These are phyloP conservation scores for Psilopsiagon aurifrons DNA, from an alignment of 2,113 vertebrate genomes.

Conservation along the genomic window DNA sequence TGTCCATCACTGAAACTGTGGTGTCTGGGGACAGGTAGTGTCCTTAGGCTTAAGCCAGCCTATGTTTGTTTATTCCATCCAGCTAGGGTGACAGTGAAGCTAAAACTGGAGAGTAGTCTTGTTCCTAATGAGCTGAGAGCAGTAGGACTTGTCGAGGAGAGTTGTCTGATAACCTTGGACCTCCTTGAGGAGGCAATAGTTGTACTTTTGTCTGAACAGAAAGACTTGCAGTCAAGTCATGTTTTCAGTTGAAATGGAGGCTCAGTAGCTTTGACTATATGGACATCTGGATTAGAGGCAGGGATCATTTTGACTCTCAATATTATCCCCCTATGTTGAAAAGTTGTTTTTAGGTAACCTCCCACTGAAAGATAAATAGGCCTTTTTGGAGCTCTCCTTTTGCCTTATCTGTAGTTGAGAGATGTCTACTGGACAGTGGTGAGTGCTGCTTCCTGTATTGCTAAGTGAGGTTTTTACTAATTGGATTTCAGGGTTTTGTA, in stretches of 20 bases:
- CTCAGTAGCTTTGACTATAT: background rate
- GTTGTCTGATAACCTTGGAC: background rate
- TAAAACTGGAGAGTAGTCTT: background rate
- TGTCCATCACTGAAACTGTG: background rate
- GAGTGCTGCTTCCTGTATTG: background rate
- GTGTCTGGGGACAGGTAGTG: background rate
- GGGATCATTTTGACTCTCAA: background rate
- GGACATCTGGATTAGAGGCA: background rate
- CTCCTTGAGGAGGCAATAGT: background rate
- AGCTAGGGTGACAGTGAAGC: background rate
- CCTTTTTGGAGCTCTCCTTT: background rate
- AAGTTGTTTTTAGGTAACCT: background rate
- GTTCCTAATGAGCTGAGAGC: background rate
- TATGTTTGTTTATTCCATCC: background rate
- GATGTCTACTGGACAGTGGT: background rate
- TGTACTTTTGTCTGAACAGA: background rate
- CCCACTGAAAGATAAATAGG: background rate
- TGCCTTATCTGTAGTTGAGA: background rate
- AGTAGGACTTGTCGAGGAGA: background rate
- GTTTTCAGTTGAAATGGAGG: background rate
- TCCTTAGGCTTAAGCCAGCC: background rate
- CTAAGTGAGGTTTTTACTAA: background rate
- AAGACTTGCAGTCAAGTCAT: fast-evolving
- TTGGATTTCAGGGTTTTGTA: background rate
- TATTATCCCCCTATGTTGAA: background rate